Percentiles rank a stretch among this genome's conserved stretches.
These are phyloP conservation scores for Zapus hudsonius DNA, from an alignment of 2,113 vertebrate species.

Conservation along the genomic window DNA sequence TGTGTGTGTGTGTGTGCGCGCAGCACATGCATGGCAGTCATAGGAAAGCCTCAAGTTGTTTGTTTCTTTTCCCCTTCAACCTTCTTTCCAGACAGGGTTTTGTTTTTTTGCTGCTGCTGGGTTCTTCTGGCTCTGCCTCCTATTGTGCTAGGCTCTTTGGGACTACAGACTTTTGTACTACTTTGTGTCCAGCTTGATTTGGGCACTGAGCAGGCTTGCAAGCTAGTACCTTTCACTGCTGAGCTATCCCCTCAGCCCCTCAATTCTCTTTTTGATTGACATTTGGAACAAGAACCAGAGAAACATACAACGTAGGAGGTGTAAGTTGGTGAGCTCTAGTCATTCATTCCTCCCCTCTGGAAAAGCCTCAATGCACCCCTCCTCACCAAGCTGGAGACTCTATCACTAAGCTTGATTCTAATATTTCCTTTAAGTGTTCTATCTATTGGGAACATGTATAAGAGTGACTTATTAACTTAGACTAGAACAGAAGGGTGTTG, in stretches of 20 bases:
- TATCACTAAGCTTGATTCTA: not conserved
- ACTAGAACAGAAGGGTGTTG: not conserved
- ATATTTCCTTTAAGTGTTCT: not conserved
- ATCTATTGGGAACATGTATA: not conserved
- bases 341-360: not conserved
- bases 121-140: too few relatives aligned
- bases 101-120: too few relatives aligned
- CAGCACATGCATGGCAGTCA: too few relatives aligned
- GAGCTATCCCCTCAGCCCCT: not conserved
- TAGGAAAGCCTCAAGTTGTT: too few relatives aligned
- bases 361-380: not conserved
- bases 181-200: too few relatives aligned
- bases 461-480: not conserved
- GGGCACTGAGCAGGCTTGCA: too few relatives aligned
- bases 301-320: not conserved
- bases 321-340: not conserved
- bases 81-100: too few relatives aligned
- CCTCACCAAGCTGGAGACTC: not conserved
- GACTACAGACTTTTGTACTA: too few relatives aligned
- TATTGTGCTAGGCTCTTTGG: too few relatives aligned
- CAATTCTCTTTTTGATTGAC: not conserved
- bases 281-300: slow-evolving; percentile 34
- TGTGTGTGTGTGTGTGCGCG: too few relatives aligned
- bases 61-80: too few relatives aligned
- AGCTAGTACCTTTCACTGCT: too few relatives aligned